Percentiles rank a stretch among this genome's conserved stretches.
Conservation (phyloP, 2,797 vertebrate species). For the Acrossocheilus wenchowensis region DNA sequence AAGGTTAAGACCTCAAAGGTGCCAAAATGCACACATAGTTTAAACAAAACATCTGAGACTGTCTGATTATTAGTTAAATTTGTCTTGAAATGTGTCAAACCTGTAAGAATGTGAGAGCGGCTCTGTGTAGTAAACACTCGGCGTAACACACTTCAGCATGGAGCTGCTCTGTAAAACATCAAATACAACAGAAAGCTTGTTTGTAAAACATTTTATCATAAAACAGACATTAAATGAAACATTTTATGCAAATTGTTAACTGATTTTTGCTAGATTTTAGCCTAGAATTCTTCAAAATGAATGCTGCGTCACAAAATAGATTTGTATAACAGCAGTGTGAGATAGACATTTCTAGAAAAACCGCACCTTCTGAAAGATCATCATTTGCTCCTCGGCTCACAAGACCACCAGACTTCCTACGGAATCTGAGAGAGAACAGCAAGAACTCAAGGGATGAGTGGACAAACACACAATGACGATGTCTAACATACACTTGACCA, state of each 20-base stretch:
- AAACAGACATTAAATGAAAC: background rate
- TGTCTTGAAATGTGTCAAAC: constrained; percentile 64
- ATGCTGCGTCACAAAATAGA: too few relatives aligned
- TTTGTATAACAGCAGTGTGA: background rate
- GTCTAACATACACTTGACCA: background rate
- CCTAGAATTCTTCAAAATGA: background rate
- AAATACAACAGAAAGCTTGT: constrained; percentile 36
- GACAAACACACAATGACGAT: constrained; percentile 2
- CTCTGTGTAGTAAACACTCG: constrained; percentile 86
- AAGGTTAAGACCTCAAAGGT: background rate
- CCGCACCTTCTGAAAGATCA: constrained; percentile 77
- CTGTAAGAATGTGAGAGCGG: constrained; percentile 87
- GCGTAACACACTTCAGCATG: constrained; percentile 88
- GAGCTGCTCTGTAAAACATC: constrained; percentile 77
- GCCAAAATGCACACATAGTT: background rate
- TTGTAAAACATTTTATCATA: background rate
- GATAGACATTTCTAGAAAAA: background rate
- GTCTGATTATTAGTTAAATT: background rate
- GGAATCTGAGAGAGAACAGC: constrained; percentile 71
- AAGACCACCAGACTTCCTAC: constrained; percentile 74
- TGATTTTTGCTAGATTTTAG: background rate
- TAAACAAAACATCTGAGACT: background rate
- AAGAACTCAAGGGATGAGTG: background rate
- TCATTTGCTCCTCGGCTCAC: constrained; percentile 68
- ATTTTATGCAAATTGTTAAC: background rate